Base-by-base conservation (phyloP, 2,888 invertebrate species). In the Sinodicranocentrus sp. region DNA sequence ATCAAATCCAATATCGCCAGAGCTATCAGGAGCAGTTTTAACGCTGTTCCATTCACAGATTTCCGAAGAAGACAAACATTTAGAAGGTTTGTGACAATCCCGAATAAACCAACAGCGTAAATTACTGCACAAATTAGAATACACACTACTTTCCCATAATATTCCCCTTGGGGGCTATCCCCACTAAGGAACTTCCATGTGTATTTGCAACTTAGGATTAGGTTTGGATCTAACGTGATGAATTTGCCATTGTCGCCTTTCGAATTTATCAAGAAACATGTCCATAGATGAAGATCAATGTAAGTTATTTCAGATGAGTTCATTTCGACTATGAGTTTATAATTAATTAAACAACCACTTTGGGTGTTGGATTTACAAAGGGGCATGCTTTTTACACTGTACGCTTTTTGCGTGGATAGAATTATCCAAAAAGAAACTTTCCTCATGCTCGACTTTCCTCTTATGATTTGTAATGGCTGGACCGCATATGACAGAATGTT, bases 401-500 rank as follows among this genome's bases (percentile, higher is more conserved):
- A 21, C 39, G 0, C 3, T 54, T 0, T 28, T 79, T 1, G 78
- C 61, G 71, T 48, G 71, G 2, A 2, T 70, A 17, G 61, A 68
- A 33, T 70, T 23, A 10, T 79, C 63, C 28, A 79, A 71, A n/a
- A 79, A 79, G 61, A 23, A 79, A 28, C 78, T n/a, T n/a, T n/a
- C n/a, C n/a, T n/a, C n/a, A n/a, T n/a, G n/a, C n/a, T n/a, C n/a
- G n/a, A n/a, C n/a, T n/a, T n/a, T n/a, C n/a, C n/a, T n/a, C n/a
- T n/a, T n/a, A n/a, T n/a, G n/a, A n/a, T n/a, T n/a, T n/a, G n/a
- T n/a, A n/a, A 79, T 0, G 63, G 70, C 78, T 71, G 71, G 44
- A n/a, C n/a, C n/a, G n/a, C n/a, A n/a, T n/a, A n/a, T n/a, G n/a
- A n/a, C n/a, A n/a, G n/a, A n/a, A n/a, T n/a, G n/a, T n/a, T n/a